phyloP scores from a whole-genome alignment of 2,113 vertebrate species.

The Antechinus flavipes region DNA sequence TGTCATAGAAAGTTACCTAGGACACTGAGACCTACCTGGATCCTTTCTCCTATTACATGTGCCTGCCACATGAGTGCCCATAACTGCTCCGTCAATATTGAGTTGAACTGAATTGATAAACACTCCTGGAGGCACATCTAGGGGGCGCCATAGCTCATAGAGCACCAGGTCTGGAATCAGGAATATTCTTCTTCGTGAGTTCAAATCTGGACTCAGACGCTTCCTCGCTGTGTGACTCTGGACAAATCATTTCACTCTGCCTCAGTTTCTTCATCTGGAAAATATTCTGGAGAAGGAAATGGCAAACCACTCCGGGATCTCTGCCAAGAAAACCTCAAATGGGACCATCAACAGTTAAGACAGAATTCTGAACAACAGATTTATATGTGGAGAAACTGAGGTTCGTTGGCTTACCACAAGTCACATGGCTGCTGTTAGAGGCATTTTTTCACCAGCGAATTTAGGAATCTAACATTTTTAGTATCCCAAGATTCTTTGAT shows the following conservation, averaged over 20 bases:
- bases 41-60: background rate
- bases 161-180: background rate
- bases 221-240: background rate
- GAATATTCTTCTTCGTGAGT: background rate
- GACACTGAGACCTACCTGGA: background rate
- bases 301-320: background rate
- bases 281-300: background rate
- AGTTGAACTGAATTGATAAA: background rate
- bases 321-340: background rate
- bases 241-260: background rate
- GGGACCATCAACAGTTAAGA: background rate
- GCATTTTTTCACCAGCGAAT: background rate
- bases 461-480: background rate
- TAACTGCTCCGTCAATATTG: background rate
- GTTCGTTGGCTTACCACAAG: background rate
- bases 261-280: background rate
- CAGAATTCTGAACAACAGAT: background rate
- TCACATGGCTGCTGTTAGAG: background rate
- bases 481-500: background rate
- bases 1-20: background rate
- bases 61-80: background rate
- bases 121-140: background rate
- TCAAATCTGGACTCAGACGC: background rate
- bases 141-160: background rate
- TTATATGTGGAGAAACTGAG: background rate